These are phyloP conservation scores for Perizoma affinitatum DNA, from an alignment of 2,888 invertebrate species.

Conservation along the genomic window DNA sequence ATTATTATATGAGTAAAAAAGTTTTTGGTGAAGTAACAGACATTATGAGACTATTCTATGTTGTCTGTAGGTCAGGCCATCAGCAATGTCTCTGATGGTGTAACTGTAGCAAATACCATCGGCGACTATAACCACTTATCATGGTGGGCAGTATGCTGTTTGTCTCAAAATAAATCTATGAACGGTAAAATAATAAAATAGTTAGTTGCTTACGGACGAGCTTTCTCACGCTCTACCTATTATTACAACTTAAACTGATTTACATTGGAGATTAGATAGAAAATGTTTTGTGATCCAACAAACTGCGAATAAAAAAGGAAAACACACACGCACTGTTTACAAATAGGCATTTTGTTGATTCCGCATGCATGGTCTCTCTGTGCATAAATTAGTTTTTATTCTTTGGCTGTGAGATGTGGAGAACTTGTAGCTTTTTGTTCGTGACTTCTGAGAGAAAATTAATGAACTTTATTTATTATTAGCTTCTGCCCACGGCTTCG, in stretches of 20 bases:
- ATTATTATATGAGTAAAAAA: no score
- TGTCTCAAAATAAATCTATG: no score
- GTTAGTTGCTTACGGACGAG: constrained; percentile 5
- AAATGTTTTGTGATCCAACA: constrained; percentile 44
- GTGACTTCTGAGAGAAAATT: neutral
- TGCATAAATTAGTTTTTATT: constrained; percentile 22
- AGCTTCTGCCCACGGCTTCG: no score
- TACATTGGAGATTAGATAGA: constrained; percentile 58
- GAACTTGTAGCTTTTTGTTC: neutral
- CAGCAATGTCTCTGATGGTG: no score
- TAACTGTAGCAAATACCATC: no score
- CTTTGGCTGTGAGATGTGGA: constrained; percentile 5
- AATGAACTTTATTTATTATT: no score
- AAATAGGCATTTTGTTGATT: constrained; percentile 31
- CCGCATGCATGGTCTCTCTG: constrained; percentile 24
- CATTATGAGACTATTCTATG: no score
- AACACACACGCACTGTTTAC: constrained; percentile 27
- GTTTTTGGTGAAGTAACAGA: no score
- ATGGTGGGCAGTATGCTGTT: no score
- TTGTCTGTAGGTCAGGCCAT: no score
- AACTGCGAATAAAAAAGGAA: constrained; percentile 36
- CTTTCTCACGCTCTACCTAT: constrained; percentile 1
- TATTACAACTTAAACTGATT: constrained; percentile 37
- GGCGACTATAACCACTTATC: no score
- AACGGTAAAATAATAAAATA: no score